Evolutionary conservation across 2,113 vertebrate genomes (phyloP), one percentile per base, ranked within the genome.

Genomic region (Coptodon rendalli): DNA sequence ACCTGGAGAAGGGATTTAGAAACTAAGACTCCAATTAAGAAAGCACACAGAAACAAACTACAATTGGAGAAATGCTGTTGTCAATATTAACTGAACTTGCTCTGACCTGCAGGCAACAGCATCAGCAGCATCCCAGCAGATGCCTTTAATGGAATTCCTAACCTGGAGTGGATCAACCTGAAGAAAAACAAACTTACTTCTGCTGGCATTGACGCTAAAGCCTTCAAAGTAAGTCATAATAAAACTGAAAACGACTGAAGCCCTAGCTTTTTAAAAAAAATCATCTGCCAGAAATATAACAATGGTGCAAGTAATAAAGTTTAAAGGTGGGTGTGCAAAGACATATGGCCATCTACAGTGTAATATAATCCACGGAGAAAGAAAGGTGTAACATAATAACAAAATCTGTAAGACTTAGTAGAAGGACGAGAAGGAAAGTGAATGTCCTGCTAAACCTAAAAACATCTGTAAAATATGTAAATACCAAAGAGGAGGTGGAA

Each of bases 91-190:
- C 11, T 71, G 24, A 80, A 53, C 38, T 8, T 80, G 9, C 36
- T 80, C 38, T 78, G 40, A 68, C 61, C 57, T 81, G 38, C 94
- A 99, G 99, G 97, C 29, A 99, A 99, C 34, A 92, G 88, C 71
- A 99, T 99, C 94, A 96, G 95, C 86, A 83, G 95, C 81, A 97
- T 99, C 94, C 97, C 98, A 19, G 96, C 96, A 27, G 98, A 94
- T 92, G 97, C 97, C 52, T 99, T 99, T 89, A 98, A 98, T 0
- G 98, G 99, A 36, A 94, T 98, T 59, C 98, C 97, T 4, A 98
- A 99, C 94, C 93, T 99, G 95, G 98, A 99, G 94, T 98, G 97
- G 97, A 97, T 99, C 86, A 98, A 99, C 94, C 94, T 99, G 14
- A 97, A 98, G 93, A 99, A 97, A 94, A 99, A 99, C 89, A 97